phyloP scores from a whole-genome alignment of 1,140 invertebrate genomes.

The Calycopis cecrops region DNA sequence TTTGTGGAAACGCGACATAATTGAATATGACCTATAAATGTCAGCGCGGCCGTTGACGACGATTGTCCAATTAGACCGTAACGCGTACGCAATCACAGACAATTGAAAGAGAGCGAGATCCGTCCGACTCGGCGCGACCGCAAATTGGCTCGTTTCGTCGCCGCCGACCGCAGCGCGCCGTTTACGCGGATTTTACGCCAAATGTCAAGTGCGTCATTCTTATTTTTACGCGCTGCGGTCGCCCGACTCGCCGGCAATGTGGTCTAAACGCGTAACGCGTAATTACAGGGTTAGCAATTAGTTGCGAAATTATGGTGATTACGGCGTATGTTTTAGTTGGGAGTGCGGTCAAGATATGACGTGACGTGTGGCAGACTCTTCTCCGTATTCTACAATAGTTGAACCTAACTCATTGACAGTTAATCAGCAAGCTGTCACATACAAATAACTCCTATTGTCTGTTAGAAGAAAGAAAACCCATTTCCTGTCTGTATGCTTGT shows the following conservation, averaged over 20 bases:
- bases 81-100: constrained; percentile 49
- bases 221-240: constrained; percentile 32
- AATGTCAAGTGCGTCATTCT: constrained; percentile 52
- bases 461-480: too few relatives aligned
- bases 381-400: too few relatives aligned
- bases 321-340: too few relatives aligned
- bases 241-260: constrained; percentile 37
- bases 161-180: constrained; percentile 14
- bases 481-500: too few relatives aligned
- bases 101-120: constrained; percentile 49
- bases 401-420: too few relatives aligned
- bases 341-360: too few relatives aligned
- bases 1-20: not conserved
- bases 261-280: constrained; percentile 43
- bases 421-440: too few relatives aligned
- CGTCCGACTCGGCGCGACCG: constrained; percentile 31
- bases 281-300: not conserved
- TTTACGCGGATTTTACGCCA: constrained; percentile 26
- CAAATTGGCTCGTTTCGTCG: constrained; percentile 48
- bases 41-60: constrained; percentile 19
- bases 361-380: too few relatives aligned
- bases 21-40: constrained; percentile 9
- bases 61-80: constrained; percentile 31
- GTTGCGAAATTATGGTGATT: too few relatives aligned
- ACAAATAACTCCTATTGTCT: too few relatives aligned